phyloP scores from a whole-genome alignment of 2,113 vertebrate genomes.

The Petroica traversi region DNA sequence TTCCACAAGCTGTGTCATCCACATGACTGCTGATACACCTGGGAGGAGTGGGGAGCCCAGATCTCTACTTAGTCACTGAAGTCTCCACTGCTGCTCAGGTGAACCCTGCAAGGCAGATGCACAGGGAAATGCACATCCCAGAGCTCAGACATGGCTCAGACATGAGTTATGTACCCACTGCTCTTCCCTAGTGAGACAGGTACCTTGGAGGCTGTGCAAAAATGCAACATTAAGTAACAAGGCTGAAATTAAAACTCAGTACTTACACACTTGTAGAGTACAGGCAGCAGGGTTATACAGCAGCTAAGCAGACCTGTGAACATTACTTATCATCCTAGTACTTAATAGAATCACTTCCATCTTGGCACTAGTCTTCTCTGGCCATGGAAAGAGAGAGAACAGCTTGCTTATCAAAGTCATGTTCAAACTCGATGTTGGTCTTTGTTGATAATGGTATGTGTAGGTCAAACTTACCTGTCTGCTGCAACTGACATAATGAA shows the following conservation, averaged over 20 bases:
- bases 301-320: not conserved
- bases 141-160: not conserved
- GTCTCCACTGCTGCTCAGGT: not conserved
- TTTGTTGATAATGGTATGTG: not conserved
- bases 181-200: not conserved
- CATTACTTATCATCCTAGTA: not conserved
- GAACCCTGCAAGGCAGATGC: not conserved
- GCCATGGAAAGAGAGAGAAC: not conserved
- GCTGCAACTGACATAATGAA: not conserved
- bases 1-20: not conserved
- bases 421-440: not conserved
- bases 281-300: not conserved
- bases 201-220: not conserved
- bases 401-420: not conserved
- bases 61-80: not conserved
- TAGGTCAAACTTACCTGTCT: not conserved
- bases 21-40: fast-evolving
- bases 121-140: not conserved
- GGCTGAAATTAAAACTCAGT: not conserved
- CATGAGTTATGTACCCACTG: not conserved
- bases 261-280: not conserved
- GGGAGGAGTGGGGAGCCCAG: not conserved
- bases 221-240: not conserved
- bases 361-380: not conserved
- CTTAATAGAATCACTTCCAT: not conserved